phyloP scores from a whole-genome alignment of 2,888 invertebrate species.

The Ryuthela nishihirai region DNA sequence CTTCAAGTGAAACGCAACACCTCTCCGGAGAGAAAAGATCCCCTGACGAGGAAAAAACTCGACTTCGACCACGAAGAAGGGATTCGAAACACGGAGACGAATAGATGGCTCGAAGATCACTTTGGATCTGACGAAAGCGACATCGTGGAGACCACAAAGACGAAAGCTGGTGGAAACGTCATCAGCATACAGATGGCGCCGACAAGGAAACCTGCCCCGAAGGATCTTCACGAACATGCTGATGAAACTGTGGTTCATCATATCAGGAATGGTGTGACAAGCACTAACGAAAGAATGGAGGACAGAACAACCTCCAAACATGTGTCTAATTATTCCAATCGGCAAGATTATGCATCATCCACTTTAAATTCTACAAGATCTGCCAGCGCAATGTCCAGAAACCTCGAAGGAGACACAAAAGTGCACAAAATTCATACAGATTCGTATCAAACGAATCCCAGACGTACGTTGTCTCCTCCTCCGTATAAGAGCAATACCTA shows the following conservation, averaged over 20 bases:
- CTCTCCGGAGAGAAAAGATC: neutral
- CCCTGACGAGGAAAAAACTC: neutral
- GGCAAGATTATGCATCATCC: neutral
- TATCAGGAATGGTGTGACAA: too few relatives aligned
- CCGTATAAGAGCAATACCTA: neutral
- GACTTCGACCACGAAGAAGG: conserved; percentile 4
- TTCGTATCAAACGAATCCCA: neutral
- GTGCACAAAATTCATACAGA: too few relatives aligned
- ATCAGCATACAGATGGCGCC: conserved; percentile 13
- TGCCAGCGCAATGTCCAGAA: too few relatives aligned
- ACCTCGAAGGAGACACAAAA: too few relatives aligned
- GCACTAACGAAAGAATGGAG: too few relatives aligned
- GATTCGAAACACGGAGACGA: conserved; percentile 4
- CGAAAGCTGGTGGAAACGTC: conserved; percentile 21
- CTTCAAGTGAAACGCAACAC: neutral
- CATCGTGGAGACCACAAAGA: conserved; percentile 18
- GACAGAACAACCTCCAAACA: neutral
- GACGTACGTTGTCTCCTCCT: neutral
- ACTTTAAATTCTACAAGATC: too few relatives aligned
- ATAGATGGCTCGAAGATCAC: conserved; percentile 13
- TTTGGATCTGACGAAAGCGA: conserved; percentile 25
- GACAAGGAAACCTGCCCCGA: neutral
- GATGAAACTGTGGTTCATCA: too few relatives aligned
- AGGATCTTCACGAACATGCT: neutral
- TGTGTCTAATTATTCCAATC: neutral